A percentile compares a stretch with the other conserved stretches of the same genome.
These are phyloP conservation scores for Euura saliciscinereae DNA, from an alignment of 1,140 invertebrate species.

Conservation along the genomic window DNA sequence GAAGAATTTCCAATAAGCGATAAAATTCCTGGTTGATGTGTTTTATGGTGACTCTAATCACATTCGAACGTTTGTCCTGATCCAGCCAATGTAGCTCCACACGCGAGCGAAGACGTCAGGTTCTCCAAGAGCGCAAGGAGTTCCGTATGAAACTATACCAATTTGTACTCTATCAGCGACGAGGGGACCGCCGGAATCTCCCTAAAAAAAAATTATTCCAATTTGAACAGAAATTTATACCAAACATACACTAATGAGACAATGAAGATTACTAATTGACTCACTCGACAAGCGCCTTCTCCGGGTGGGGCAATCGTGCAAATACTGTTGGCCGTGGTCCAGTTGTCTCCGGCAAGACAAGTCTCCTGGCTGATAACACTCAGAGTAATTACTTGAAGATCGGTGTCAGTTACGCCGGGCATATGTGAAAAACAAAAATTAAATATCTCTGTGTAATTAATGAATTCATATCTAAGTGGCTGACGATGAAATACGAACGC, in stretches of 20 bases:
- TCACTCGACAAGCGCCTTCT: conserved; percentile 57
- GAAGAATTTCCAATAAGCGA: background rate
- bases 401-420: background rate
- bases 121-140: conserved; percentile 49
- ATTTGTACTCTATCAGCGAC: conserved; percentile 38
- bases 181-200: conserved; percentile 53
- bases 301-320: conserved; percentile 55
- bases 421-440: too few species aligned
- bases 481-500: background rate
- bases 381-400: background rate
- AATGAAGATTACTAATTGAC: background rate
- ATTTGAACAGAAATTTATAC: background rate
- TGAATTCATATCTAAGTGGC: too few species aligned
- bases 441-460: too few species aligned
- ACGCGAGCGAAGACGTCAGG: conserved; percentile 51
- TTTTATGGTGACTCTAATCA: background rate
- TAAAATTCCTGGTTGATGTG: background rate
- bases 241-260: background rate
- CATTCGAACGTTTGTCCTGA: conserved; percentile 23
- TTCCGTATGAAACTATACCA: conserved; percentile 56
- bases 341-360: background rate
- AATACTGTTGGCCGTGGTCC: conserved; percentile 43
- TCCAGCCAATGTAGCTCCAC: conserved; percentile 42
- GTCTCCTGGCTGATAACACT: background rate
- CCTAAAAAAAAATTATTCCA: conserved; percentile 34